These are phyloP conservation scores for Teleogryllus occipitalis DNA, from an alignment of 1,140 invertebrate genomes.

Conservation along the genomic window DNA sequence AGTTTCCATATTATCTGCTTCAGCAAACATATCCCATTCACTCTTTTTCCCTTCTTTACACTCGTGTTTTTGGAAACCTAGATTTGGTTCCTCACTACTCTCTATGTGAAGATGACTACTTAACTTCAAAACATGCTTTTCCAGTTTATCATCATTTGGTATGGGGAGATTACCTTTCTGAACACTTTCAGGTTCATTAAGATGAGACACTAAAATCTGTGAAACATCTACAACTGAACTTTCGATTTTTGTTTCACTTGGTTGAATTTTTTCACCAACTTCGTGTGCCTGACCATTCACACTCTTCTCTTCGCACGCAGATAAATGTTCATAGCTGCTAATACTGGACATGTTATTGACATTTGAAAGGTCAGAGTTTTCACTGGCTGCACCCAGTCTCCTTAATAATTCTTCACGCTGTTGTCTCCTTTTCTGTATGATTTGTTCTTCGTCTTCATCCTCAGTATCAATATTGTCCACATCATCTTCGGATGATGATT, in stretches of 20 bases:
- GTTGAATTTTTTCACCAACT: not conserved
- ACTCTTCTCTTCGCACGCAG: constrained; percentile 3
- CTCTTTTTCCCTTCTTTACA: constrained; percentile 41
- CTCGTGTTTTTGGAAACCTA: constrained; percentile 25
- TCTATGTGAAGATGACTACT: no score
- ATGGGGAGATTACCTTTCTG: no score
- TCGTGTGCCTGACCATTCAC: constrained; percentile 2
- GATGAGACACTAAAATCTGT: no score
- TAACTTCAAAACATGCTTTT: no score
- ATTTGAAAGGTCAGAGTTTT: constrained; percentile 47
- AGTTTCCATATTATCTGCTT: constrained; percentile 74
- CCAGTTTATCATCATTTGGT: no score
- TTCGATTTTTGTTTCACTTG: constrained; percentile 26
- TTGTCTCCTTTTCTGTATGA: constrained; percentile 83
- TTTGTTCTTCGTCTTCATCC: constrained; percentile 89
- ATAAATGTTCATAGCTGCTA: constrained; percentile 27
- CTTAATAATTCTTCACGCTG: constrained; percentile 82
- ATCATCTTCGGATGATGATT: constrained; percentile 51
- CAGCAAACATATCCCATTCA: constrained; percentile 81
- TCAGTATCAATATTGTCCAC: constrained; percentile 63
- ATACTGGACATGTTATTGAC: constrained; percentile 26
- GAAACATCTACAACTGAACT: constrained; percentile 30
- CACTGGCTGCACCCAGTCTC: constrained; percentile 50
- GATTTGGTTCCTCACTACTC: not conserved
- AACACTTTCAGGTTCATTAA: no score